Evolutionary conservation across 2,888 invertebrate species (phyloP), one percentile per base, ranked within the genome.

Genomic region (Heteromurus nitidus): DNA sequence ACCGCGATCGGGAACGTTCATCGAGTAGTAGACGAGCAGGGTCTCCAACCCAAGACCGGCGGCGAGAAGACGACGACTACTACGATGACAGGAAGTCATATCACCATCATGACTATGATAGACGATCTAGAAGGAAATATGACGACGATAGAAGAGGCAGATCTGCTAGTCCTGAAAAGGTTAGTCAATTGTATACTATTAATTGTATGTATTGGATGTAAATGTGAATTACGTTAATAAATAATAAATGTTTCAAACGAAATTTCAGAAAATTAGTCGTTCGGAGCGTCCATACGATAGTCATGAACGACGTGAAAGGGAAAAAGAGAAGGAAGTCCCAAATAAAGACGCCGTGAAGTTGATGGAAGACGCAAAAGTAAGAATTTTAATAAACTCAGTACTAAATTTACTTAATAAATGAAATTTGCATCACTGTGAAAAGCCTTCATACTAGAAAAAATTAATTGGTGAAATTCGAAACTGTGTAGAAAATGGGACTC

Each of bases 361-460:
- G 16, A 42, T 82, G 30, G 77, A 82, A 62, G 85, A 86, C 62
- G 80, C 86, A 16, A 86, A 84, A 77, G 86, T 85, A n/a, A n/a
- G n/a, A n/a, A n/a, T n/a, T n/a, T n/a, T n/a, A 62, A 22, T 42
- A 24, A 20, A 20, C 18, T 44, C 60, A 53, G 18, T 18, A 53
- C 7, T 53, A 16, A 22, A 24, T 24, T 5, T 20, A n/a, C 58
- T 42, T 42, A 42, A 42, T 13, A 42, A 42, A 42, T 42, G n/a
- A n/a, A n/a, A n/a, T n/a, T n/a, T n/a, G n/a, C n/a, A n/a, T n/a
- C n/a, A n/a, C n/a, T n/a, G n/a, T n/a, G n/a, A n/a, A n/a, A n/a
- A n/a, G n/a, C n/a, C n/a, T n/a, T n/a, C n/a, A n/a, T n/a, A n/a
- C n/a, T n/a, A n/a, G n/a, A n/a, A n/a, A n/a, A n/a, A n/a, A n/a